Percentiles rank a stretch among this genome's conserved stretches.
phyloP scores from a whole-genome alignment of 2,113 vertebrate genomes.

The Pimephales promelas region DNA sequence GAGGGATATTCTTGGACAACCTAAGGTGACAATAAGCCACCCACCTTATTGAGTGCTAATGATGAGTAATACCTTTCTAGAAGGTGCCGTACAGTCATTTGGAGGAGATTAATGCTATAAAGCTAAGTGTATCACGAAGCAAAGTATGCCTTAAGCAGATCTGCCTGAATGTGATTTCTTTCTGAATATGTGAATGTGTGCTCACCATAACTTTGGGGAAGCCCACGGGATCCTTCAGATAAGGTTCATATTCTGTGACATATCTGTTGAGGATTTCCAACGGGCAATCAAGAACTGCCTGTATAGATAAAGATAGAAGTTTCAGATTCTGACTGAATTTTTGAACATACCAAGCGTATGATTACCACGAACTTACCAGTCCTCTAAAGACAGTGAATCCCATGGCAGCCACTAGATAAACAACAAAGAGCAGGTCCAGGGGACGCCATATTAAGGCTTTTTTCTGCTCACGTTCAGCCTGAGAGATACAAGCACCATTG shows the following conservation, averaged over 20 bases:
- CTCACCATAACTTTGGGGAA: constrained; percentile 89
- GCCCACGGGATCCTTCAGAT: constrained; percentile 86
- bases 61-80: constrained; percentile 61
- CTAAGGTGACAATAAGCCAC: constrained; percentile 55
- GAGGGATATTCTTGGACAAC: constrained; percentile 32
- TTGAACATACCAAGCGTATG: not conserved
- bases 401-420: constrained; percentile 73
- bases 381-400: constrained; percentile 87
- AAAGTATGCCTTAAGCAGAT: constrained; percentile 49
- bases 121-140: constrained; percentile 26
- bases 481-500: not conserved
- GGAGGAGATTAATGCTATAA: not conserved
- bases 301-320: constrained; percentile 25
- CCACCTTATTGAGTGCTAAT: constrained; percentile 61
- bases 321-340: not conserved
- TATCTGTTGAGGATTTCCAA: constrained; percentile 82
- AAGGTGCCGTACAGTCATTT: constrained; percentile 10
- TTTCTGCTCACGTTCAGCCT: constrained; percentile 81
- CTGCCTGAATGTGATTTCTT: constrained; percentile 43
- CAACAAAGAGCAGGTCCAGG: constrained; percentile 73
- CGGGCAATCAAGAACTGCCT: constrained; percentile 88
- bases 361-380: constrained; percentile 75
- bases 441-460: constrained; percentile 80
- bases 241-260: constrained; percentile 85
- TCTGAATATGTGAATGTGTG: not conserved